Conservation (phyloP, 2,113 vertebrate genomes). For the Saccopteryx leptura region DNA sequence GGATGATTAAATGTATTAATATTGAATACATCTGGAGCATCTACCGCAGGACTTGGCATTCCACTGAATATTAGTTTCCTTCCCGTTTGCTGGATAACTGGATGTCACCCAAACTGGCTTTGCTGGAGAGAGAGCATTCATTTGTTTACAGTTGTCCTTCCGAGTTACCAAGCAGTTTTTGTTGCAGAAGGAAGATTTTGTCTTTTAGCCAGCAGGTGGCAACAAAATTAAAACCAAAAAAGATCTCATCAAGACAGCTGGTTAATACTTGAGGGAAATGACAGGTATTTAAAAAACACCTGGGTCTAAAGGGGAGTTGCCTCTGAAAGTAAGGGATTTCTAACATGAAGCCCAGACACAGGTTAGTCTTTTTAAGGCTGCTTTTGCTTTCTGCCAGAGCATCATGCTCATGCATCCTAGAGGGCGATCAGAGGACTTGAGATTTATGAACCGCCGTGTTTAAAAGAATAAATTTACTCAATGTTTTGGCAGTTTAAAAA, state of each 20-base stretch:
- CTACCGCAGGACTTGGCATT: not conserved
- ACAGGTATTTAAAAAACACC: conserved; percentile 36
- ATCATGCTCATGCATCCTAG: accelerated
- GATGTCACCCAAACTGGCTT: not conserved
- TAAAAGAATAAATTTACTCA: conserved; percentile 51
- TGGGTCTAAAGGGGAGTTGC: not conserved
- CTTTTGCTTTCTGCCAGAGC: conserved; percentile 48
- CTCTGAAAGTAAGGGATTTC: not conserved
- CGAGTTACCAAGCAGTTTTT: not conserved
- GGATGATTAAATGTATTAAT: not conserved
- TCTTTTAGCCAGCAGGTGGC: conserved; percentile 84
- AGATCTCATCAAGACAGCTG: conserved; percentile 7
- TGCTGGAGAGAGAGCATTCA: not conserved
- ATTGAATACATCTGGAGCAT: not conserved
- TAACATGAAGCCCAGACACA: not conserved
- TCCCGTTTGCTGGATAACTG: not conserved
- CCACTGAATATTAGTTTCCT: not conserved
- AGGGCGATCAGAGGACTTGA: not conserved
- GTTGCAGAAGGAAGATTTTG: conserved; percentile 57
- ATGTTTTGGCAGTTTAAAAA: conserved; percentile 62
- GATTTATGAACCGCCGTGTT: conserved; percentile 63
- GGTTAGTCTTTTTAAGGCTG: not conserved
- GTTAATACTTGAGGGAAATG: conserved; percentile 24
- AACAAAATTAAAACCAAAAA: conserved; percentile 83
- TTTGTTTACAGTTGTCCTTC: conserved; percentile 14